A percentile compares a stretch with the other conserved stretches of the same genome.
Evolutionary conservation across 2,888 invertebrate species (phyloP).

Genomic region (Cantharis rufa): DNA sequence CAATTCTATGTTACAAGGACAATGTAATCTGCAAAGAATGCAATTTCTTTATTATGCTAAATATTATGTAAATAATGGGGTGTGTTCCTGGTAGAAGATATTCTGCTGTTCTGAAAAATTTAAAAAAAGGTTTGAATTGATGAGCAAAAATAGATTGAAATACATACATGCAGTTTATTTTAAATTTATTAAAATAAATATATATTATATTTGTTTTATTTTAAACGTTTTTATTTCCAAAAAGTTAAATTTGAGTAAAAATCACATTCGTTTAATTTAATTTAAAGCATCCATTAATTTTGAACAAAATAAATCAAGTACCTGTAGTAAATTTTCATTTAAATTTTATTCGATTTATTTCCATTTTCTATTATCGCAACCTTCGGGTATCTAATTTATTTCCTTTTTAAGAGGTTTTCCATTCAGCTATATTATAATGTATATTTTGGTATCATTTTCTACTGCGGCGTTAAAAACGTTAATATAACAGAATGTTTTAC

Average conservation of each 20-base stretch:
- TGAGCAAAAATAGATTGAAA: background rate
- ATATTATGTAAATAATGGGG: background rate
- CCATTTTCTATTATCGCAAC: background rate
- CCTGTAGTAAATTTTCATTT: background rate
- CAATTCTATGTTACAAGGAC: background rate
- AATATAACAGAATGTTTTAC: background rate
- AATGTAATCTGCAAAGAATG: background rate
- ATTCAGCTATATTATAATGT: background rate
- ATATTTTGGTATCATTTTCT: background rate
- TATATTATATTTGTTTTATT: background rate
- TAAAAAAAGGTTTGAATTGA: background rate
- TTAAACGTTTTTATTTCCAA: background rate
- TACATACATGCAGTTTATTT: background rate
- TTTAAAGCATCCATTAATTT: background rate
- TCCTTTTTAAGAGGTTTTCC: background rate
- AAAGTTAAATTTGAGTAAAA: background rate
- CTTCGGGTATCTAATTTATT: background rate
- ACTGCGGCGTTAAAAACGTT: background rate
- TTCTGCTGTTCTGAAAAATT: background rate
- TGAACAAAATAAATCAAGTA: background rate
- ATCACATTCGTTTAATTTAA: background rate
- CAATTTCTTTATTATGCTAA: background rate
- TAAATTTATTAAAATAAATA: no score
- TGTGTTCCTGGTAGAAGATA: background rate
- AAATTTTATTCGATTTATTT: background rate